Evolutionary conservation across 37 sponge, comb jelly and placozoan genomes (phyloP), one percentile per base, ranked within the genome.

Genomic region (Ianthella basta): DNA sequence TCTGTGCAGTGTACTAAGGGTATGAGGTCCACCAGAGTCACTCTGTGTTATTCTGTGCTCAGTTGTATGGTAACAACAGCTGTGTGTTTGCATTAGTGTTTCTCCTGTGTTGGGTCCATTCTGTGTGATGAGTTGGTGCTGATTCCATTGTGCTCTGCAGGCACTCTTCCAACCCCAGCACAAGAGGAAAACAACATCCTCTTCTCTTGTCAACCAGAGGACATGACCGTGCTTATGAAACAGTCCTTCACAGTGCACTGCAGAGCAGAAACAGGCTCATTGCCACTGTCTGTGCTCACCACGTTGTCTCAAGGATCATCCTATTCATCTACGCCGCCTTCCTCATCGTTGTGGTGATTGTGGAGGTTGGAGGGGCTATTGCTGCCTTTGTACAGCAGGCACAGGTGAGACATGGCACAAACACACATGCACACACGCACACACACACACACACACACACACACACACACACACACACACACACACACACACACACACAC

Each of bases 401-500:
- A n/a, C 50, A 44, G 50, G 50, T 44, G 8, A 8, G 50, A 44
- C 50, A 44, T 44, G 50, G 6, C 34, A 30, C 27, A 30, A 1
- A 16, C 35, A 13, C 70, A 69, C 34, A 1, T 30, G 34, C 4
- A 69, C 34, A 69, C 34, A 30, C 35, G 29, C 2, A 69, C 70
- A 30, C 70, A 69, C 70, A 30, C 35, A 30, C 34, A 30, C 35
- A 69, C 70, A 69, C 29, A 69, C 70, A 30, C 35, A 69, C 32
- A 1, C 70, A 30, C 35, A 69, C 70, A 30, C 70, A 69, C 35
- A 69, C 70, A 69, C 32, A 69, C 35, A 30, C 70, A 69, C 34
- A 30, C 70, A 69, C 70, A 69, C 34, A 30, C 70, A 69, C 70
- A 69, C 70, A 69, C 70, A 69, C 70, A 69, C 70, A 64, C 66